Conservation (phyloP, 2,797 vertebrate species). For the Mormyrus proboscirostris region DNA sequence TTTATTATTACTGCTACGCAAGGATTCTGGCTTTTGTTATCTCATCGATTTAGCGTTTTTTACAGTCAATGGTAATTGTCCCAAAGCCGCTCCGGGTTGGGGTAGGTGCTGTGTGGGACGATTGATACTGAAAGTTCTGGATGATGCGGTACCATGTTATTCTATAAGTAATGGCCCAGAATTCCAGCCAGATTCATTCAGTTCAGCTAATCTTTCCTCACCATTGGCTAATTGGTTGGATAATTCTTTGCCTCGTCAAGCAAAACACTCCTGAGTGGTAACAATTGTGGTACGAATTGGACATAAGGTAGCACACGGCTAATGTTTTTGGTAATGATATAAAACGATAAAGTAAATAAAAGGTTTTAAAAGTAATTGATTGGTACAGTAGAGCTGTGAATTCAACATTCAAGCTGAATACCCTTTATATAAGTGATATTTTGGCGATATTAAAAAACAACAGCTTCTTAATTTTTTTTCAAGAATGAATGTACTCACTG, state of each 20-base stretch:
- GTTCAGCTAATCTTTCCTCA: background rate
- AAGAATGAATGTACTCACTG: background rate
- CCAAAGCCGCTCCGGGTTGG: background rate
- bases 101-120: background rate
- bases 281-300: background rate
- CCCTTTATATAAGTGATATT: background rate
- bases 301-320: background rate
- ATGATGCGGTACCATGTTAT: background rate
- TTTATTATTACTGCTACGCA: background rate
- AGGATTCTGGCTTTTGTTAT: background rate
- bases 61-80: background rate
- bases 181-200: background rate
- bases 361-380: background rate
- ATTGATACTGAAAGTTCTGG: background rate
- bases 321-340: background rate
- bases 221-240: background rate
- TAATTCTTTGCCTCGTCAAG: background rate
- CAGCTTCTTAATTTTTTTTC: background rate
- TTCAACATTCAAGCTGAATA: background rate
- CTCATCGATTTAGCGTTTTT: background rate
- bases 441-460: background rate
- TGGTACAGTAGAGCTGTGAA: background rate
- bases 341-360: background rate
- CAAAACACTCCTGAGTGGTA: background rate
- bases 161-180: background rate